These are phyloP conservation scores for Archegozetes longisetosus DNA, from an alignment of 1,140 invertebrate genomes.

Conservation along the genomic window DNA sequence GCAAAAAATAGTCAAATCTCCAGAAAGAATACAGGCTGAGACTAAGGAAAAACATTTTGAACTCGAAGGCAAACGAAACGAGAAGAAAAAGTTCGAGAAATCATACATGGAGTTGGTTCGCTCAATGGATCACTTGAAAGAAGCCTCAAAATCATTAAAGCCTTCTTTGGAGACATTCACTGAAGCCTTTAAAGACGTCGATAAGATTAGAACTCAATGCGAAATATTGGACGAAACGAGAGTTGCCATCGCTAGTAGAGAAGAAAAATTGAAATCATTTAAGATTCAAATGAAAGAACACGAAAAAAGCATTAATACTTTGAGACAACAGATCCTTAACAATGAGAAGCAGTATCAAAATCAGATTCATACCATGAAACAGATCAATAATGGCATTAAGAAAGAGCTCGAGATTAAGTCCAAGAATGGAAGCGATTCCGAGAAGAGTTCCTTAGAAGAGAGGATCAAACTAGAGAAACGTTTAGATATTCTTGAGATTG, in stretches of 20 bases:
- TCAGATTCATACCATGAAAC: neutral
- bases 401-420: neutral
- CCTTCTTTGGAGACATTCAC: neutral
- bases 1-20: neutral
- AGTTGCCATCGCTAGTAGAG: neutral
- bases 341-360: neutral
- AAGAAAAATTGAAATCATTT: neutral
- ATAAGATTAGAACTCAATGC: neutral
- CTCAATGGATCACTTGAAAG: neutral
- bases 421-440: neutral
- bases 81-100: slow-evolving; percentile 2
- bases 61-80: neutral
- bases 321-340: neutral
- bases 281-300: neutral
- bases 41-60: neutral
- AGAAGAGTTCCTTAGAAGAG: neutral
- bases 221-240: neutral
- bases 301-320: neutral
- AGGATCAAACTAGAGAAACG: neutral
- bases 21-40: neutral
- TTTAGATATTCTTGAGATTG: neutral
- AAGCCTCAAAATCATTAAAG: neutral
- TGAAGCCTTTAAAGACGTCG: neutral
- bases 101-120: neutral
- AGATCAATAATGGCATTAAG: neutral